Evolutionary conservation across 2,113 vertebrate species (phyloP), one percentile per base, ranked within the genome.

Genomic region (Myotis yumanensis): DNA sequence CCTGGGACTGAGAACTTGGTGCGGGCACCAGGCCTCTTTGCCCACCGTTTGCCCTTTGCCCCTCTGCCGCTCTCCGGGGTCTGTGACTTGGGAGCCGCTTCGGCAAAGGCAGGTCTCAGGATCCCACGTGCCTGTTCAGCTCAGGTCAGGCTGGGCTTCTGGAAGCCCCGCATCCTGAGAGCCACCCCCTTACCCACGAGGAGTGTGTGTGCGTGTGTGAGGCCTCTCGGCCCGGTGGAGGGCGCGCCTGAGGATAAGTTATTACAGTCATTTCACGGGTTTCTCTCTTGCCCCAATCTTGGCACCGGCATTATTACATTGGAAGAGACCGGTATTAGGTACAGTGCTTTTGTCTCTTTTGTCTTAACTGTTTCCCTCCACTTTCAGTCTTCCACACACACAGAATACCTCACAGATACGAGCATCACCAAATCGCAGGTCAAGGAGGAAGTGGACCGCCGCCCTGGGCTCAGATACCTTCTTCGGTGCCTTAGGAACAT

Each of bases 301-400:
- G 80, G 80, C 80, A 35, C n/a, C 48, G 75, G 32, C 43, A 17
- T 66, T 35, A 22, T 59, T 40, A 22, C 0, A 40, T 90, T 64
- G 51, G 66, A 93, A 64, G 95, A 95, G 86, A 62, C 73, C 86
- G 71, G 14, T n/a, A 81, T 40, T 95, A 96, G 96, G 96, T 96
- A 97, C 95, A 94, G 69, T 46, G 94, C 91, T 95, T 89, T 83
- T 35, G 51, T 86, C 90, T 57, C n/a, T 64, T 40, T 23, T 48
- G 8, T 11, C 57, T 46, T 35, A 57, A 32, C 32, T 16, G 14
- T 87, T 95, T 91, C 57, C 83, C 43, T 87, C 72, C 35, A 37
- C 79, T 51, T 75, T n/a, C 28, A 35, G 8, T 69, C 66, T 90
- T 51, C 20, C 86, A 52, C 81, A 90, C 46, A 77, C 92, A 91